Base-by-base conservation (phyloP, 2,888 invertebrate genomes). In the Drosophila nr. fundita region DNA sequence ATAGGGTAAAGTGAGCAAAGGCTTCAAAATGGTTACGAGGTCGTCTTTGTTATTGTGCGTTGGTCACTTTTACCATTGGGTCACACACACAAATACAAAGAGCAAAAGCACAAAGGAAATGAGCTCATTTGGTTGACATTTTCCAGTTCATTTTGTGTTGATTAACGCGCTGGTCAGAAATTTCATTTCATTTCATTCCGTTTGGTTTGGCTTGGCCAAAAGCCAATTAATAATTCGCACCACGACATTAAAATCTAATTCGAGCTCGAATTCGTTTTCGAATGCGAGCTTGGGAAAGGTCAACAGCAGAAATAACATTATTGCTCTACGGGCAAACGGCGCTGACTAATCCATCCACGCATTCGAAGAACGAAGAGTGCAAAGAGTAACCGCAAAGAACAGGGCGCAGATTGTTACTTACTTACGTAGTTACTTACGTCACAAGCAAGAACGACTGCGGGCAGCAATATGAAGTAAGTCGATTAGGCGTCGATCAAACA, bases 71-170 rank as follows among this genome's bases (percentile, higher is more conserved):
- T 73, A 64, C 58, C 66, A 64, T 60, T 73, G 61, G 70, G 73
- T 78, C 64, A 68, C 45, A 59, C 57, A 62, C 36, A 48, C 40
- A 61, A 45, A 45, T 15, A 15, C 45, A 45, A 24, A 24, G 8
- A 45, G 45, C 45, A 45, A 45, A 27, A 48, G 57, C 10, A 50
- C 54, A 52, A 75, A 76, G 89, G 90, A 87, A 89, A 87, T 89
- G 86, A 89, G 81, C 88, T 87, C 86, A 85, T 89, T 85, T 76
- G 62, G 78, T 78, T 82, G 85, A 87, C 89, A 85, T 87, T 87
- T 87, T 87, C 81, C 88, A 83, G 80, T 89, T 86, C 81, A 87
- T 87, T 45, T 86, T 87, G 75, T 73, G 86, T 89, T 86, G 86
- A 86, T 89, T 86, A 87, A 85, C 78, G 69, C 78, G 67, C 58